Evolutionary conservation across 1,140 invertebrate genomes (phyloP).

Genomic region (Carcinoscorpius rotundicauda): DNA sequence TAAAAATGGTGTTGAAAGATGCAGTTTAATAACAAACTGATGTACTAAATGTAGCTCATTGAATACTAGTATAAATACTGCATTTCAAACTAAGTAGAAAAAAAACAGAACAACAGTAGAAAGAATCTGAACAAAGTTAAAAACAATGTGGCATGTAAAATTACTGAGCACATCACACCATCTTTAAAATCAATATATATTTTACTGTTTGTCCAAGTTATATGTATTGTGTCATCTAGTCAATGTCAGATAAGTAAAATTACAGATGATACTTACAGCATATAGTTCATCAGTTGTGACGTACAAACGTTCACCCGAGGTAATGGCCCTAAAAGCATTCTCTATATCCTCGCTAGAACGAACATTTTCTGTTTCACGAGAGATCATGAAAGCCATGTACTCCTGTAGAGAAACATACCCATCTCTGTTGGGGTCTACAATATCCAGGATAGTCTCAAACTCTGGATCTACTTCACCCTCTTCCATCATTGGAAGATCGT

Average conservation of each 20-base stretch:
- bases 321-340: slow-evolving; percentile 97
- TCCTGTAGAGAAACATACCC: slow-evolving; percentile 96
- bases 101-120: no score
- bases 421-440: slow-evolving; percentile 83
- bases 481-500: slow-evolving; percentile 98
- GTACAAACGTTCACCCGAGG: slow-evolving; percentile 89
- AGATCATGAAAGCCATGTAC: slow-evolving; percentile 99
- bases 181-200: no score
- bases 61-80: no score
- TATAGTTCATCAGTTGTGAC: slow-evolving; percentile 98
- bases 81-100: no score
- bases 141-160: no score
- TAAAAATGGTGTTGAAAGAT: no score
- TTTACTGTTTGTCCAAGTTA: no score
- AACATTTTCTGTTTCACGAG: slow-evolving; percentile 99
- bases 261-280: slow-evolving; percentile 54
- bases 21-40: slow-evolving; percentile 14
- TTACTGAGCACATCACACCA: no score
- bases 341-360: slow-evolving; percentile 98
- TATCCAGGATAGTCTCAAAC: slow-evolving; percentile 90
- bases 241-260: no score
- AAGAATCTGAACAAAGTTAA: no score
- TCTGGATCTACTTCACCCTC: slow-evolving; percentile 98
- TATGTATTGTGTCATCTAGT: no score
- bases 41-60: no score